A percentile compares a stretch with the other conserved stretches of the same genome.
Conservation (phyloP, 2,797 vertebrate genomes). For the Antrozous pallidus region DNA sequence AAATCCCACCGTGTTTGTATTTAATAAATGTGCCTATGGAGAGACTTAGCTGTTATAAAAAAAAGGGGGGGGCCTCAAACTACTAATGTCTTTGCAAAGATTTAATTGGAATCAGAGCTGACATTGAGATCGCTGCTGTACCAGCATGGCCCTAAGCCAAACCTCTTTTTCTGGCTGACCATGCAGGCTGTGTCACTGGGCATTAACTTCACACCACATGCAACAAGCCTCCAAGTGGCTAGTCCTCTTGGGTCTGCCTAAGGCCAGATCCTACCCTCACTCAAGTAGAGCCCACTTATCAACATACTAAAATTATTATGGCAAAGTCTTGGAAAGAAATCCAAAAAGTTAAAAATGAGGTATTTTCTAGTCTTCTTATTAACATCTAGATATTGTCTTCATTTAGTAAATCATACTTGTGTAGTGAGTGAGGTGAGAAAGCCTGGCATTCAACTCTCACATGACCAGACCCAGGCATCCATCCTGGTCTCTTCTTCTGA, state of each 20-base stretch:
- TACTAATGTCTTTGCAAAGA: slow-evolving; percentile 46
- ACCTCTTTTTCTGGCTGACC: slow-evolving; percentile 68
- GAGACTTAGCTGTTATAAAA: slow-evolving; percentile 48
- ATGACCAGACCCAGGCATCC: background rate
- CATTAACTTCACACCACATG: slow-evolving; percentile 71
- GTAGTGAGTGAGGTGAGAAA: background rate
- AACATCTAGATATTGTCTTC: slow-evolving; percentile 11
- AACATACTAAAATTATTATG: slow-evolving; percentile 24
- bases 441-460: background rate
- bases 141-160: slow-evolving; percentile 58
- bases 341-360: background rate
- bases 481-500: background rate
- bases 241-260: slow-evolving; percentile 57
- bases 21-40: slow-evolving; percentile 28
- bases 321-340: slow-evolving; percentile 32
- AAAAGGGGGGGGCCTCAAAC: background rate
- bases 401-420: slow-evolving; percentile 25
- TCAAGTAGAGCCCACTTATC: background rate
- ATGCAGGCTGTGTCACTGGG: slow-evolving; percentile 65
- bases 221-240: slow-evolving; percentile 45
- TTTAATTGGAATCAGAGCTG: slow-evolving; percentile 50
- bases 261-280: slow-evolving; percentile 33
- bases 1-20: background rate
- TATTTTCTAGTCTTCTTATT: background rate
- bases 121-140: background rate